phyloP scores from a whole-genome alignment of 2,113 vertebrate genomes.

The Myotis lucifugus region DNA sequence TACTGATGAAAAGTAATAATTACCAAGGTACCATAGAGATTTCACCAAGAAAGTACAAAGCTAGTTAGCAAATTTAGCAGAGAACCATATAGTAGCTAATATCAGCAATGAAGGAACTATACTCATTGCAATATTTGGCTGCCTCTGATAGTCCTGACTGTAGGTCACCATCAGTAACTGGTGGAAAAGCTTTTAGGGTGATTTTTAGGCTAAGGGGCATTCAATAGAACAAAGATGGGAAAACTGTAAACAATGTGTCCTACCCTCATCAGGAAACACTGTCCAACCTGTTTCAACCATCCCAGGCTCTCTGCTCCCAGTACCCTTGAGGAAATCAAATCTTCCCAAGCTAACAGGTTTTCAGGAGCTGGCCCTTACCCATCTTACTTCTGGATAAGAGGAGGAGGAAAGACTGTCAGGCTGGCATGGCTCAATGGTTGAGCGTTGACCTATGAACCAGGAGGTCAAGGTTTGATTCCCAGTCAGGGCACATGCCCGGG shows the following conservation, averaged over 20 bases:
- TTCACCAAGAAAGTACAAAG: slow-evolving; percentile 43
- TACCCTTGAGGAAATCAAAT: slow-evolving; percentile 21
- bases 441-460: no score
- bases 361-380: background rate
- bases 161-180: background rate
- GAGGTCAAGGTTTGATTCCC: no score
- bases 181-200: background rate
- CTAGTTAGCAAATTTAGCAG: background rate
- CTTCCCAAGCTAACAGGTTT: slow-evolving; percentile 12
- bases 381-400: background rate
- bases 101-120: background rate
- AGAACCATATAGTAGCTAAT: background rate
- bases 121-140: background rate
- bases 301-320: background rate
- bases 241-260: background rate
- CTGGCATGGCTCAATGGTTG: no score
- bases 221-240: background rate
- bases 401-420: background rate
- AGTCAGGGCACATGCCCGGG: no score
- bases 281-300: background rate
- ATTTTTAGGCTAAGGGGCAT: background rate
- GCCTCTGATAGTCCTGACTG: background rate
- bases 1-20: slow-evolving; percentile 21
- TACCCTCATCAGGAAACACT: background rate
- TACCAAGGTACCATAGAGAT: background rate